Evolutionary conservation across 2,797 vertebrate genomes (phyloP).

Genomic region (Crypturellus tataupa): DNA sequence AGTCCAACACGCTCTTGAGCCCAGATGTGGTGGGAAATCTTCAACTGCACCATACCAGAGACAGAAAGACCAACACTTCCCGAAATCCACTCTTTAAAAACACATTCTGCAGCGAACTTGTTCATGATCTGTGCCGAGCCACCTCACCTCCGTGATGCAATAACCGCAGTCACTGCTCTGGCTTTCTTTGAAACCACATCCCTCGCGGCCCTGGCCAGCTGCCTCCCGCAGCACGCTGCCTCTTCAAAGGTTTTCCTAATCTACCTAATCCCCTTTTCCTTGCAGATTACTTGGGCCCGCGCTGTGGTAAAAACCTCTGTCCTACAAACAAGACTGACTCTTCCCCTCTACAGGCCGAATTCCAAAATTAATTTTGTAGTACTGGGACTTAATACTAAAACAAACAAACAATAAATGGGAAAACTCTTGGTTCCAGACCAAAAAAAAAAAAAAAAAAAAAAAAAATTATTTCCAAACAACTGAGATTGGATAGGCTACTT

Average conservation of each 20-base stretch:
- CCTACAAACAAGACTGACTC: neutral
- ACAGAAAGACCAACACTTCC: neutral
- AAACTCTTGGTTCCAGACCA: neutral
- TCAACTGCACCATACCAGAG: neutral
- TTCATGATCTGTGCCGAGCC: neutral
- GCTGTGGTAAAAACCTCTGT: neutral
- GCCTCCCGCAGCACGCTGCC: neutral
- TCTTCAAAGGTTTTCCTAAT: neutral
- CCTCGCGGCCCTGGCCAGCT: neutral
- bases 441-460: neutral
- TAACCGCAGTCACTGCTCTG: neutral
- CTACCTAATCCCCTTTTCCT: neutral
- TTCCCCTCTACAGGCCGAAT: neutral
- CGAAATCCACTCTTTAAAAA: neutral
- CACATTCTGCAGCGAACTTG: neutral
- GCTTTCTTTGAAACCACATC: neutral
- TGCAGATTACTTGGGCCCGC: fast-evolving
- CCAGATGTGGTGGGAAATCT: neutral
- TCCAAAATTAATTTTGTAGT: neutral
- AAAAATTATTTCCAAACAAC: neutral
- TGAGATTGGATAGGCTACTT: neutral
- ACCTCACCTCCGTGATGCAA: neutral
- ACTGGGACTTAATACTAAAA: neutral
- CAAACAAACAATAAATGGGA: neutral
- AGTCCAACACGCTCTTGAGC: neutral